Conservation (phyloP, 2,113 vertebrate genomes). For the Laticauda colubrina region DNA sequence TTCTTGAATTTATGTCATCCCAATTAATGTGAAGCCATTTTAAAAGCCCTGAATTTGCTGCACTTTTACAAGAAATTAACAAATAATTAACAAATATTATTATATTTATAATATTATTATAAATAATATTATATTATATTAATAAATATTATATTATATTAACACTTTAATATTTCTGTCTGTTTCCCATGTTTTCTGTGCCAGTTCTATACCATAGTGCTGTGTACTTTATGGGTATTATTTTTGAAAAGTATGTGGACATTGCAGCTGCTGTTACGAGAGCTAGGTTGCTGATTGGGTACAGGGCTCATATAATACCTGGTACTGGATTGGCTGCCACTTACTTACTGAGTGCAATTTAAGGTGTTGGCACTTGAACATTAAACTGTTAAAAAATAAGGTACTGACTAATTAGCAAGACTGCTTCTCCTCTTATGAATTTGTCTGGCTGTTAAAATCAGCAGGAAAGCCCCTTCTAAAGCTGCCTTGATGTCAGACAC, state of each 20-base stretch:
- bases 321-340: background rate
- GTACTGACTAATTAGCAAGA: background rate
- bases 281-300: background rate
- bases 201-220: background rate
- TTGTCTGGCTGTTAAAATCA: background rate
- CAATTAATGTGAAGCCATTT: background rate
- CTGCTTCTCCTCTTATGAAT: background rate
- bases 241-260: background rate
- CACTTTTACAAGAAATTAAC: background rate
- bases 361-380: background rate
- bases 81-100: too few species aligned
- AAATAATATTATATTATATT: too few species aligned
- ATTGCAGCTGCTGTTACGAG: background rate
- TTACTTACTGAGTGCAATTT: background rate
- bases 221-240: background rate
- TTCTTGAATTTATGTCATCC: background rate
- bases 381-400: background rate
- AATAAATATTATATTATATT: too few species aligned
- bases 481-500: background rate
- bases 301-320: background rate
- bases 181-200: background rate
- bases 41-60: background rate
- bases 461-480: background rate
- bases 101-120: too few species aligned
- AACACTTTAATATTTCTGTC: background rate